Evolutionary conservation across 2,797 vertebrate species (phyloP).

Genomic region (Lates japonicus): DNA sequence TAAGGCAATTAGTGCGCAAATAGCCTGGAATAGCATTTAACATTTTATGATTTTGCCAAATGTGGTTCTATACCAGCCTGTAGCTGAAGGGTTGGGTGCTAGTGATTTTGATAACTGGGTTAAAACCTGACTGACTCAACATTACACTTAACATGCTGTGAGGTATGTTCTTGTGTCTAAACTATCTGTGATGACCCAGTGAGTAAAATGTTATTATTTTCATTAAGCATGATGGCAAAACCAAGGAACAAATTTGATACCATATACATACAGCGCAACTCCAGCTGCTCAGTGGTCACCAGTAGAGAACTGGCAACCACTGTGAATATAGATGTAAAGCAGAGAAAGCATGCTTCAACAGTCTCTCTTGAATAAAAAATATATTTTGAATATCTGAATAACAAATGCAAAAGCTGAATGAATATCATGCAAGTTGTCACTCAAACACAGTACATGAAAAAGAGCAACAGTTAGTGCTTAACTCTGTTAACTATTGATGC

Average conservation of each 20-base stretch:
- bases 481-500: neutral
- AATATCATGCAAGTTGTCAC: neutral
- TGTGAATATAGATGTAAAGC: neutral
- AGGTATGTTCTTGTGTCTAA: too few relatives aligned
- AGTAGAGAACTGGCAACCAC: neutral
- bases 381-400: neutral
- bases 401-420: neutral
- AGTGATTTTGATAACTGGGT: neutral
- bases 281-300: neutral
- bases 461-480: neutral
- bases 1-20: too few relatives aligned
- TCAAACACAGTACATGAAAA: neutral
- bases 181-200: neutral
- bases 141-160: neutral
- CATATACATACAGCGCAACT: neutral
- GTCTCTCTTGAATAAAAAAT: neutral
- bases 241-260: slow-evolving; percentile 17
- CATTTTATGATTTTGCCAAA: too few relatives aligned
- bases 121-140: too few relatives aligned
- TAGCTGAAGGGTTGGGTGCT: neutral
- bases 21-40: too few relatives aligned
- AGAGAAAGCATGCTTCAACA: neutral
- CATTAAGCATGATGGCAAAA: neutral
- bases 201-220: neutral
- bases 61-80: too few relatives aligned